Conservation (phyloP, 1,140 invertebrate species). For the Drosophila auraria region DNA sequence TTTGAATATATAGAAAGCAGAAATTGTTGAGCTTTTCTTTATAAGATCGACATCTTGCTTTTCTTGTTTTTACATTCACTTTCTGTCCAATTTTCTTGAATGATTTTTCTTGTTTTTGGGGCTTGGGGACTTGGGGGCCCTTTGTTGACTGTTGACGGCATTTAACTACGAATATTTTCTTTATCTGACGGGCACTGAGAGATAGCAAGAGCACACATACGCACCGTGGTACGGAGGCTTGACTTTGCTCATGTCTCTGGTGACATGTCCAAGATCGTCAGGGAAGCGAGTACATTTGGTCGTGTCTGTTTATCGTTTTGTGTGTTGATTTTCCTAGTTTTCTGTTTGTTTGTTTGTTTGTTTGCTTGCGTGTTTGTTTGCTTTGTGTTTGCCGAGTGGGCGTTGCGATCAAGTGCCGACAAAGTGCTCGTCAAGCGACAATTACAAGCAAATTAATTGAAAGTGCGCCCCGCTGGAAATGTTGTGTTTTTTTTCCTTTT, state of each 20-base stretch:
- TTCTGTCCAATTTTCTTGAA: not conserved
- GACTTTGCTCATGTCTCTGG: not conserved
- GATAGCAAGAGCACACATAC: slow-evolving; percentile 19
- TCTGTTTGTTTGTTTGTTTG: slow-evolving; percentile 6
- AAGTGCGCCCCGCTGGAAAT: slow-evolving; percentile 37
- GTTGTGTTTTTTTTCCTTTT: not conserved
- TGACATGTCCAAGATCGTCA: slow-evolving; percentile 29
- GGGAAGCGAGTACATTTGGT: slow-evolving; percentile 14
- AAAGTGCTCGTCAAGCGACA: slow-evolving; percentile 79
- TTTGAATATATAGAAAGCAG: too few species aligned
- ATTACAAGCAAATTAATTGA: slow-evolving; percentile 81
- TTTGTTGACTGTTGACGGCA: slow-evolving; percentile 6
- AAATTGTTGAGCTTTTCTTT: too few species aligned
- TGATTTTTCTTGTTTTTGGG: slow-evolving; percentile 24
- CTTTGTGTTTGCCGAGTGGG: slow-evolving; percentile 50
- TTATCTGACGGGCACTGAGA: slow-evolving; percentile 20
- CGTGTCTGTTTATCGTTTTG: slow-evolving; percentile 16
- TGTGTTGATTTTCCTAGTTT: slow-evolving; percentile 7
- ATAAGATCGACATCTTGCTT: too few species aligned
- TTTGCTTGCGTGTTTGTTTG: slow-evolving; percentile 1
- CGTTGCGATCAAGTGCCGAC: slow-evolving; percentile 66
- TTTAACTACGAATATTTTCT: slow-evolving; percentile 15
- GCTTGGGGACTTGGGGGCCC: too few species aligned
- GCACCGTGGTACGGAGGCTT: not conserved
- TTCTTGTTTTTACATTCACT: too few species aligned